Evolutionary conservation across 2,797 vertebrate genomes (phyloP), one percentile per base, ranked within the genome.

Genomic region (Pseudochaenichthys georgianus): DNA sequence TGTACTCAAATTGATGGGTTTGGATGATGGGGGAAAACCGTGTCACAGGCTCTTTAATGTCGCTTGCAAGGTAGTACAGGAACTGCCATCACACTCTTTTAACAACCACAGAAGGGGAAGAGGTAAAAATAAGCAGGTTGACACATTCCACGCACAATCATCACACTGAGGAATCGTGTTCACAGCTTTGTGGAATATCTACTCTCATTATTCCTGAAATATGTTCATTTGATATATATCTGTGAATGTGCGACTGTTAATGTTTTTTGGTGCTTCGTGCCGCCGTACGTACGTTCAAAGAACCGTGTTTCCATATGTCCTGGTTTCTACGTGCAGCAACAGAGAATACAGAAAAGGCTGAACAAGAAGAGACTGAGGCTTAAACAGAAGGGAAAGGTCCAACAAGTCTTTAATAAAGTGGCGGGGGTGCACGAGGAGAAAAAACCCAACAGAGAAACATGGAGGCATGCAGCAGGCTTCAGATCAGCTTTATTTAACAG

Each of bases 391-490:
- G 43, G 64, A 1, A 57, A 53, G 52, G 43, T 45, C n/a, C n/a
- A 51, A 69, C 67, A 67, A 47, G 31, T 61, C 0, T 15, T 84
- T 80, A 83, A 87, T 83, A 65, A 70, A 67, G 9, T 77, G 51
- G 51, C 45, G 64, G 57, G 50, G 15, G 23, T 71, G 73, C 46
- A 41, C 54, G 34, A 84, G 67, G 42, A 74, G 64, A 38, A 46
- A 54, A 81, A 53, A 11, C 7, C 84, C 52, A 77, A 76, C 48
- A 80, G 75, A 79, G 79, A 86, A 12, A 53, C 65, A 81, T 21
- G 88, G 75, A 83, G 51, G 82, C 87, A 91, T 93, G 91, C 90
- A 90, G 87, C 87, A 92, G 86, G 79, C 70, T 88, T 87, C 65
- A 85, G 53, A 71, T 75, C 4, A 59, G 78, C 83, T 90, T 92